phyloP scores from a whole-genome alignment of 2,888 invertebrate species.

The Cataglyphis altisquamis region DNA sequence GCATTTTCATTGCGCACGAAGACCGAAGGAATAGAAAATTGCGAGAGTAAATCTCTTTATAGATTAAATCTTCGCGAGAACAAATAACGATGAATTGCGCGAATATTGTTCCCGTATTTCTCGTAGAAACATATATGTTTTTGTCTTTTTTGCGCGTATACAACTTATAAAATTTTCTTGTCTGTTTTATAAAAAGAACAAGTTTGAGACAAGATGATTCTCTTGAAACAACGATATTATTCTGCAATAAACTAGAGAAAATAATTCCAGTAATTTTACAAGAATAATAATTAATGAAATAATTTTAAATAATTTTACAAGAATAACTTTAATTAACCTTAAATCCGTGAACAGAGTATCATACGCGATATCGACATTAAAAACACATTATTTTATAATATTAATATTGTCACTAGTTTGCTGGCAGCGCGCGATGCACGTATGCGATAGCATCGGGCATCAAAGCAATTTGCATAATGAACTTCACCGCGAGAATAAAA shows the following conservation, averaged over 20 bases:
- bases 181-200: not conserved
- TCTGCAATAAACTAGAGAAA: not conserved
- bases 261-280: not conserved
- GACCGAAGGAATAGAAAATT: slow-evolving; percentile 29
- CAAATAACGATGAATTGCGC: not conserved
- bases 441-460: slow-evolving; percentile 25
- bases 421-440: not conserved
- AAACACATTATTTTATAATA: slow-evolving; percentile 15
- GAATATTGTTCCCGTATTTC: not conserved
- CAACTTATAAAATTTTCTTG: not conserved
- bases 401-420: slow-evolving; percentile 32
- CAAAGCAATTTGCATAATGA: slow-evolving; percentile 54
- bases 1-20: slow-evolving; percentile 36
- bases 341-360: not conserved
- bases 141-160: too few species aligned
- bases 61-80: not conserved
- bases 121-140: not conserved
- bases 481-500: slow-evolving; percentile 24
- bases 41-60: not conserved
- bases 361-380: not conserved
- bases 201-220: not conserved
- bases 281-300: slow-evolving; percentile 2
- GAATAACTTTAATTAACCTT: slow-evolving; percentile 4
- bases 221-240: not conserved
- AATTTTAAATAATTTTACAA: not conserved